Conservation (phyloP, 2,113 vertebrate genomes). For the Serinus canaria region DNA sequence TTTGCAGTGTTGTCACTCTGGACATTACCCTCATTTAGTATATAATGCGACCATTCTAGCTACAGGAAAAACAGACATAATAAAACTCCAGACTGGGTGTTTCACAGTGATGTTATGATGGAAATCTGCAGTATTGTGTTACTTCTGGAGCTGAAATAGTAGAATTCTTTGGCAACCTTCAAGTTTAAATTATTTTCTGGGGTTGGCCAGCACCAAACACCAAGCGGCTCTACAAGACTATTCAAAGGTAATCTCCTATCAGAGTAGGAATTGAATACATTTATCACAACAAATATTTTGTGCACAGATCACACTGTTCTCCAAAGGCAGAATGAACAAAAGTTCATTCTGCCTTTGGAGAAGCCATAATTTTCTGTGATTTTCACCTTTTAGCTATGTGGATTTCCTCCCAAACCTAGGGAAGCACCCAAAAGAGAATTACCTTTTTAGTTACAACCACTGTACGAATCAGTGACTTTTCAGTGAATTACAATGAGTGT, state of each 20-base stretch:
- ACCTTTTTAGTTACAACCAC: not conserved
- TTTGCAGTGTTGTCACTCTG: not conserved
- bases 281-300: not conserved
- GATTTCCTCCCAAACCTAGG: not conserved
- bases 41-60: not conserved
- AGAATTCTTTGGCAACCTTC: not conserved
- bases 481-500: constrained; percentile 48
- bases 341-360: not conserved
- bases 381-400: not conserved
- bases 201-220: not conserved
- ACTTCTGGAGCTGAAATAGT: not conserved
- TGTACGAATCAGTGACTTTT: not conserved
- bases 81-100: not conserved
- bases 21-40: not conserved
- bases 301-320: not conserved
- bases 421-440: not conserved
- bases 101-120: not conserved
- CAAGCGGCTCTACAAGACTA: not conserved
- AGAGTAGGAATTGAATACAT: not conserved
- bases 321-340: not conserved
- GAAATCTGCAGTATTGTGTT: not conserved
- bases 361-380: not conserved
- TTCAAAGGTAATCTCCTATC: not conserved
- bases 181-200: not conserved
- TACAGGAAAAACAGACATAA: not conserved